Evolutionary conservation across 2,113 vertebrate species (phyloP).

Genomic region (Melierax canorus): DNA sequence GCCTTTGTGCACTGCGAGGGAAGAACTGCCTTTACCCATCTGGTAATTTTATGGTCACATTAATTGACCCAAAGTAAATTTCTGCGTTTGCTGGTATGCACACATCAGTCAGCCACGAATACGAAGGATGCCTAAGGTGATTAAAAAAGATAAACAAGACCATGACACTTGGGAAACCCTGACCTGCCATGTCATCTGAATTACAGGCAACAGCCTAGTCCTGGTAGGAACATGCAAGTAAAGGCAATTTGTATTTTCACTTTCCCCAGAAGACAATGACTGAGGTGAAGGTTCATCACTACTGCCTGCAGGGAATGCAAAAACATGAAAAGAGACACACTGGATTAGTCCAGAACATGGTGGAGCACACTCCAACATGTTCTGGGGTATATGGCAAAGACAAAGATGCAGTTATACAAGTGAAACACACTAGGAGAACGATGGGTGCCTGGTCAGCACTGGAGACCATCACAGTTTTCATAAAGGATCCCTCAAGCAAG

Average conservation of each 20-base stretch:
- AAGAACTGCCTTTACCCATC: background rate
- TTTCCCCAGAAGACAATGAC: background rate
- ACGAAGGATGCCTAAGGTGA: background rate
- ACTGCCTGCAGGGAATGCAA: background rate
- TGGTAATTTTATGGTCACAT: background rate
- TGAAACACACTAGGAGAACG: background rate
- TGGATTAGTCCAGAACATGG: background rate
- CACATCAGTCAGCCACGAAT: background rate
- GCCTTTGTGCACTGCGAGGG: background rate
- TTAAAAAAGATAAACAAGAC: background rate
- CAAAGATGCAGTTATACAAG: background rate
- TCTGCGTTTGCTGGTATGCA: background rate
- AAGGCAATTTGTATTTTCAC: background rate
- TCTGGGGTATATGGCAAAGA: background rate
- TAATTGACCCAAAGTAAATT: background rate
- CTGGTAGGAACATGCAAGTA: background rate
- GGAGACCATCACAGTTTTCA: background rate
- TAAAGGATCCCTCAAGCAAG: rapidly evolving
- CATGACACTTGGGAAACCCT: background rate
- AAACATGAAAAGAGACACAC: background rate
- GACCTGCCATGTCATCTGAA: background rate
- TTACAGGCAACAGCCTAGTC: background rate
- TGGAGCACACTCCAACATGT: background rate
- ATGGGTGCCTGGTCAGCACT: background rate
- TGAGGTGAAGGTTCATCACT: background rate